Base-by-base conservation (phyloP, 2,797 vertebrate species). In the Enteromius trimaculatus region DNA sequence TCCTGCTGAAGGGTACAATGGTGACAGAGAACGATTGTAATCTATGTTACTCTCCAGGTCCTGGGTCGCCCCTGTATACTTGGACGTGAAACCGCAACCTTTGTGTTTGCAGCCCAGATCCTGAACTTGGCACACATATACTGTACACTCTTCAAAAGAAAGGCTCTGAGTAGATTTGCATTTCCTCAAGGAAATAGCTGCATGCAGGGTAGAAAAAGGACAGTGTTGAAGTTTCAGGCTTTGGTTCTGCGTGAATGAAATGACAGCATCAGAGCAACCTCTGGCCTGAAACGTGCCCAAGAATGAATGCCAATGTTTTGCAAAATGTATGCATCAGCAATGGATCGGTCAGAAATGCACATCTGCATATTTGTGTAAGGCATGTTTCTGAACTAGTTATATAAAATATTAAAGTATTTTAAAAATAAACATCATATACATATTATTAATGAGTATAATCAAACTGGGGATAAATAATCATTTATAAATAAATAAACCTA, bases 1-100 rank as follows among this genome's bases (percentile, higher is more conserved):
- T 82, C 81, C 13, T 42, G 62, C n/a, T 77, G 60, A 82, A 31
- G 47, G 81, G 71, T 53, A 55, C 47, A 81, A 64, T 64, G 68
- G 70, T 81, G 80, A 81, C 70, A 81, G 70, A 75, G 70, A 75
- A 47, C 42, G 71, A 81, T 81, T 81, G 80, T 75, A 75, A 65
- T 65, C 58, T 49, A 34, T 81, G 39, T 74, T 81, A 64, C 70
- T 74, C 49, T 79, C 8, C 79, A 34, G 55, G 55, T 79, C 53
- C 19, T 17, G 80, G 80, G 80, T 81, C 80, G 42, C 58, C 80
- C 42, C 80, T 49, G 58, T 78, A 62, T 65, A 17, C 70, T 62
- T 74, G 70, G 58, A 75, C 11, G 70, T 75, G 80, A 81, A 81
- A 81, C 80, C 44, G 58, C 71, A 64, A 65, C 69, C 58, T 81